Evolutionary conservation across 2,888 invertebrate genomes (phyloP), one percentile per base, ranked within the genome.

Genomic region (Lasioglossum villosulum): DNA sequence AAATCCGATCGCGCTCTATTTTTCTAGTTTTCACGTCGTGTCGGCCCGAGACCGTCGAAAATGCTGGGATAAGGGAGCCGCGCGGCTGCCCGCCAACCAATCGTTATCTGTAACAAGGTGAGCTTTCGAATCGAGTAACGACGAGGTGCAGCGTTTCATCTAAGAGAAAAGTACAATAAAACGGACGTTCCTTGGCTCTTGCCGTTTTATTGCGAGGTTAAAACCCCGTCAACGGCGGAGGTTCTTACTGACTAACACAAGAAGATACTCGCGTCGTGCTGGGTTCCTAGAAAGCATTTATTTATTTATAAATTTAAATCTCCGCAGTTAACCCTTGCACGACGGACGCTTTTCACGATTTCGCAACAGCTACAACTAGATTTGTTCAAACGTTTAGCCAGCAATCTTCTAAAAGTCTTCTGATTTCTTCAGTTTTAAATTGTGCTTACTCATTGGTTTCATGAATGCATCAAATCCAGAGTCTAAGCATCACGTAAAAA

Each of bases 81-180:
- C 52, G 63, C 6, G 45, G 42, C 27, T 16, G 48, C 2, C 16
- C 30, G 4, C 23, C 37, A 34, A 52, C 8, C 66, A 72, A 72
- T 48, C 30, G 42, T 37, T 72, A 8, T 37, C 39, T 19, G 1
- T 70, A 74, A 78, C n/a, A 39, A 74, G 82, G 82, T 78, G 52
- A 82, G 68, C 42, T 68, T 68, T 68, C 37, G 68, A 68, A 66
- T 30, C 27, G 34, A 34, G 19, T 34, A 66, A 66, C 34, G 8
- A 16, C 66, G 30, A 27, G 30, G 63, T 27, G 30, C 63, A 30
- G 30, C 2, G 19, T 30, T 66, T 66, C 19, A 16, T 66, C 30
- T 30, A 27, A 59, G 27, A 59, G 14, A 59, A 59, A 12, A 27
- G 27, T 27, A 14, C 14, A 59, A 59, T 59, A 14, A 59, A 59